A percentile compares a stretch with the other conserved stretches of the same genome.
Conservation (phyloP, 2,888 invertebrate genomes). For the Nemotelus nigrinus region DNA sequence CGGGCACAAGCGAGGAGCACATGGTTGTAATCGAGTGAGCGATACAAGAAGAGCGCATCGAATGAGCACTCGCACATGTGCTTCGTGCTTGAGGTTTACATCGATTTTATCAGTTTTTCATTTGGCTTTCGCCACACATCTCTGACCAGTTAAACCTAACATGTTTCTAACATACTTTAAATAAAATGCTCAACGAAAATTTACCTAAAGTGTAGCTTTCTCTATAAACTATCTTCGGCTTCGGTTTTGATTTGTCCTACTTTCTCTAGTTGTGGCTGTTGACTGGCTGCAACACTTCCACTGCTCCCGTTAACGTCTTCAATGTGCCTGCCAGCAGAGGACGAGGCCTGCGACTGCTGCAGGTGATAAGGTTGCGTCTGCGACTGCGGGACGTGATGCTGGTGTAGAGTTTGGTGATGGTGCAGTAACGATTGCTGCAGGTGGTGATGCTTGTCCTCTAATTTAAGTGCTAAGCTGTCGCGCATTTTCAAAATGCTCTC, state of each 20-base stretch:
- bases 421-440: conserved; percentile 46
- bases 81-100: conserved; percentile 7
- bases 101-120: not conserved
- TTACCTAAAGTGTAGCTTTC: conserved; percentile 56
- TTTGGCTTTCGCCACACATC: not conserved
- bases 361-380: conserved; percentile 51
- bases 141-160: conserved; percentile 17
- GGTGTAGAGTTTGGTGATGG: conserved; percentile 53
- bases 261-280: conserved; percentile 59
- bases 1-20: conserved; percentile 8
- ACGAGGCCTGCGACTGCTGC: conserved; percentile 35
- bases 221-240: conserved; percentile 64
- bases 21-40: not conserved
- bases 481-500: conserved; percentile 51
- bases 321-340: conserved; percentile 47
- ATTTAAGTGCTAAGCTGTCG: conserved; percentile 50
- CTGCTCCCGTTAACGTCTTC: conserved; percentile 61
- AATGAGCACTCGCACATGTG: not conserved
- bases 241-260: conserved; percentile 64
- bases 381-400: conserved; percentile 50
- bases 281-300: conserved; percentile 53
- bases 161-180: conserved; percentile 33
- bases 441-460: conserved; percentile 45
- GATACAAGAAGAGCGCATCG: not conserved
- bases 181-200: conserved; percentile 45